phyloP scores from a whole-genome alignment of 2,113 vertebrate species.

The Thalassoma bifasciatum region DNA sequence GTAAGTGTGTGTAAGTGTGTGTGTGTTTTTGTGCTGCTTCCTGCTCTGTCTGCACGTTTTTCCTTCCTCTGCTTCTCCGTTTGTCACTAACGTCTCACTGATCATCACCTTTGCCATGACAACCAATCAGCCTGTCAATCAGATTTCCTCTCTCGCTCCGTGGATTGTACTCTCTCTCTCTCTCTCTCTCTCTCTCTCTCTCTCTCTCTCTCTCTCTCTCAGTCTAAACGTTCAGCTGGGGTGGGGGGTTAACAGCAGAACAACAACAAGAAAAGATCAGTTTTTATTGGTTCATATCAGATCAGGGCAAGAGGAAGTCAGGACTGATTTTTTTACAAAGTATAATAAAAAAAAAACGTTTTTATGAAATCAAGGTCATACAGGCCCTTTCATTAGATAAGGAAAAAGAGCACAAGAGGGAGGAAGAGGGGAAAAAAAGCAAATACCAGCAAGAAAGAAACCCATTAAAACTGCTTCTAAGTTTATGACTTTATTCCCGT shows the following conservation, averaged over 20 bases:
- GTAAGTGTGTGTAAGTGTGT: no score
- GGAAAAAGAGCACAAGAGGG: no score
- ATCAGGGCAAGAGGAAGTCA: not conserved
- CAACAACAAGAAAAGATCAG: not conserved
- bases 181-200: conserved; percentile 36
- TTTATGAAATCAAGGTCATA: no score
- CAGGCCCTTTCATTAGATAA: no score
- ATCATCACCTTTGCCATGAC: conserved; percentile 77
- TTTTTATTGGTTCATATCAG: not conserved
- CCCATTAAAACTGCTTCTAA: no score
- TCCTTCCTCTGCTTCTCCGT: conserved; percentile 12
- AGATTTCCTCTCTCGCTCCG: conserved; percentile 64
- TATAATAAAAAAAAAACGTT: no score
- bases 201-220: conserved; percentile 62
- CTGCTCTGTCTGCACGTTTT: conserved; percentile 56
- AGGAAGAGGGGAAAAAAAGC: no score
- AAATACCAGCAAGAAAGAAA: no score
- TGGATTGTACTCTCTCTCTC: conserved; percentile 84
- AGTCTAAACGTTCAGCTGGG: conserved; percentile 34
- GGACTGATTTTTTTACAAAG: no score
- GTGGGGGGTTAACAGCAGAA: conserved; percentile 21
- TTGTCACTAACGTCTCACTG: conserved; percentile 67
- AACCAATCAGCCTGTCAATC: conserved; percentile 85
- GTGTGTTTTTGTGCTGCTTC: no score
- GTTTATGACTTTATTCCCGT: no score